Percentiles rank a stretch among this genome's conserved stretches.
Conservation (phyloP, 2,888 invertebrate genomes). For the Cephalotes varians region DNA sequence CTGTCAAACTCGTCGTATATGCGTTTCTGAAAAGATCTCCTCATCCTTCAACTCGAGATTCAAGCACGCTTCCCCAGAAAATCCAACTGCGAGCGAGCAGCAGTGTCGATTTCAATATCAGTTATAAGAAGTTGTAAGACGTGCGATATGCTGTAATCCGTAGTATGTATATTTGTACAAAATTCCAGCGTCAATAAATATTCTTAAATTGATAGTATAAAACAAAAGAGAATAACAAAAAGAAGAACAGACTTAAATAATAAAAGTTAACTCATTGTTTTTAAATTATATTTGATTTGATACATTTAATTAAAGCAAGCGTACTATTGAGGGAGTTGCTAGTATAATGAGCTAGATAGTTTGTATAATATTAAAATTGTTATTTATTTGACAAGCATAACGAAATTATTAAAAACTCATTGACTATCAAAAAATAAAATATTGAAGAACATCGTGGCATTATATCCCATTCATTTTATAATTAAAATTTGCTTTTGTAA, state of each 20-base stretch:
- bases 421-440: background rate
- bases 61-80: slow-evolving; percentile 64
- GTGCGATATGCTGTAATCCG: slow-evolving; percentile 6
- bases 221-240: background rate
- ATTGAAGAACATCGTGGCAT: background rate
- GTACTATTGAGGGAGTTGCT: background rate
- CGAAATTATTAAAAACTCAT: background rate
- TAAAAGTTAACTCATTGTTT: background rate
- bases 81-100: slow-evolving; percentile 67
- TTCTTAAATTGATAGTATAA: background rate
- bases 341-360: background rate
- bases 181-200: slow-evolving; percentile 1
- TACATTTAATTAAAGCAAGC: background rate
- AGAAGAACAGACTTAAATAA: background rate
- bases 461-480: background rate
- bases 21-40: slow-evolving; percentile 35
- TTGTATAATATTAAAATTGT: background rate
- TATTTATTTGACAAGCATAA: background rate
- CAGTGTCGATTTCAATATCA: slow-evolving; percentile 63
- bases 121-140: no score
- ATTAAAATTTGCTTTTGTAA: background rate
- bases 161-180: background rate
- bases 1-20: slow-evolving; percentile 24
- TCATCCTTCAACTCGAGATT: slow-evolving; percentile 62
- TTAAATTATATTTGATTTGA: background rate